A percentile compares a stretch with the other conserved stretches of the same genome.
Evolutionary conservation across 2,797 vertebrate genomes (phyloP).

Genomic region (Macropodus opercularis): DNA sequence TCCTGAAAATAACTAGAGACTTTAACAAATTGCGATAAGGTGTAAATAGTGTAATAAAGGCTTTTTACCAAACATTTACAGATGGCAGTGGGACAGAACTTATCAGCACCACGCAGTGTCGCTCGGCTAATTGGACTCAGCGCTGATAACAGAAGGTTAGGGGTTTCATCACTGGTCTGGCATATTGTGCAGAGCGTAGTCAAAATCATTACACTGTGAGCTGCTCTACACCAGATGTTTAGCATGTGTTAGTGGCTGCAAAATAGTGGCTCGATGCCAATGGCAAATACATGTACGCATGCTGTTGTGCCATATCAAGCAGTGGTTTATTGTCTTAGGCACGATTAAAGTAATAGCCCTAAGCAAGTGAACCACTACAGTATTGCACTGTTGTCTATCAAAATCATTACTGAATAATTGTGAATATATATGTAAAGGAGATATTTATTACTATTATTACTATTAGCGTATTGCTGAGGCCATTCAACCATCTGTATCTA

Average conservation of each 20-base stretch:
- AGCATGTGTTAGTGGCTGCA: conserved; percentile 42
- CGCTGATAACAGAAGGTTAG: conserved; percentile 61
- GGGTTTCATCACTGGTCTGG: conserved; percentile 49
- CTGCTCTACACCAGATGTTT: conserved; percentile 32
- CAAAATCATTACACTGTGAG: conserved; percentile 23
- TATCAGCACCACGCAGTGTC: conserved; percentile 54
- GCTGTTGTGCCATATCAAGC: conserved; percentile 31
- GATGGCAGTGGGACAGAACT: conserved; percentile 37
- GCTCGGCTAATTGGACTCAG: conserved; percentile 56
- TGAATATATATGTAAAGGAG: conserved; percentile 36
- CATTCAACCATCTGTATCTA: conserved; percentile 51
- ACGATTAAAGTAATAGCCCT: conserved; percentile 38
- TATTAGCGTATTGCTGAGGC: conserved; percentile 37
- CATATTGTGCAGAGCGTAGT: conserved; percentile 27
- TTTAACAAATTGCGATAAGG: conserved; percentile 39
- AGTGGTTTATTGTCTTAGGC: conserved; percentile 38
- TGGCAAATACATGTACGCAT: conserved; percentile 29
- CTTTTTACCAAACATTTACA: conserved; percentile 32
- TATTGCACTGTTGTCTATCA: conserved; percentile 12
- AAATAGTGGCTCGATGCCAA: conserved; percentile 34
- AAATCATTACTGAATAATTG: conserved; percentile 46
- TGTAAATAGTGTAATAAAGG: conserved; percentile 24
- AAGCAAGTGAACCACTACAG: conserved; percentile 37
- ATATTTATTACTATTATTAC: conserved; percentile 54
- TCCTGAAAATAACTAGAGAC: conserved; percentile 29